A percentile compares a stretch with the other conserved stretches of the same genome.
Evolutionary conservation across 2,888 invertebrate species (phyloP).

Genomic region (Graphium colonna): DNA sequence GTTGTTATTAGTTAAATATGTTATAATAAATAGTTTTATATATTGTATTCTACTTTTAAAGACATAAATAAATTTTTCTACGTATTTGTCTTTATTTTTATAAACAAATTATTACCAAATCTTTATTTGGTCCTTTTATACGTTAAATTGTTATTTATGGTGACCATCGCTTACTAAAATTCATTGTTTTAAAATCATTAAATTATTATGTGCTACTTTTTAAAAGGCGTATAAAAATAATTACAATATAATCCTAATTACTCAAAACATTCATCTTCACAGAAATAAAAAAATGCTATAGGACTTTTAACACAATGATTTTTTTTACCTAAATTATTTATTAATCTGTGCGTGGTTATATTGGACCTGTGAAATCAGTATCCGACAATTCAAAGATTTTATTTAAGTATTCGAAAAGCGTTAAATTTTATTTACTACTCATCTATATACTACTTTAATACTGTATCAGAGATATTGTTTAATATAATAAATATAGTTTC

Average conservation of each 20-base stretch:
- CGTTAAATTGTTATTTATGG: neutral
- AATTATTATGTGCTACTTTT: neutral
- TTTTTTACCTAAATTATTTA: conserved; percentile 12
- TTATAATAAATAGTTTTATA: conserved; percentile 15
- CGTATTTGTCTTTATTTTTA: conserved; percentile 10
- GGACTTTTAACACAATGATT: too few relatives aligned
- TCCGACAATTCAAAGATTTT: conserved; percentile 18
- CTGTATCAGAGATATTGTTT: conserved; percentile 4
- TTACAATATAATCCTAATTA: neutral
- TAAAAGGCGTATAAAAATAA: neutral
- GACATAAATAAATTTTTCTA: conserved; percentile 8
- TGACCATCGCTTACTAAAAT: neutral
- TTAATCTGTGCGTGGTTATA: conserved; percentile 51
- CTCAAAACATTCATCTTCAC: neutral
- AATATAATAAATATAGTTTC: neutral
- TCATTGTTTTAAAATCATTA: neutral
- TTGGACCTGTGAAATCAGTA: conserved; percentile 36
- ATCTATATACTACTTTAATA: conserved; percentile 12
- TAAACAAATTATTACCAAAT: conserved; percentile 23
- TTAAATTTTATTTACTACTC: conserved; percentile 2
- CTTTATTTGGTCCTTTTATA: conserved; percentile 26
- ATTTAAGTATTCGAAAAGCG: conserved; percentile 26
- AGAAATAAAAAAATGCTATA: too few relatives aligned
- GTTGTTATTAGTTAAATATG: conserved; percentile 3
- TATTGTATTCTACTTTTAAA: conserved; percentile 2